Base-by-base conservation (phyloP, 2,888 invertebrate species). In the Sarcophaga subvicina region DNA sequence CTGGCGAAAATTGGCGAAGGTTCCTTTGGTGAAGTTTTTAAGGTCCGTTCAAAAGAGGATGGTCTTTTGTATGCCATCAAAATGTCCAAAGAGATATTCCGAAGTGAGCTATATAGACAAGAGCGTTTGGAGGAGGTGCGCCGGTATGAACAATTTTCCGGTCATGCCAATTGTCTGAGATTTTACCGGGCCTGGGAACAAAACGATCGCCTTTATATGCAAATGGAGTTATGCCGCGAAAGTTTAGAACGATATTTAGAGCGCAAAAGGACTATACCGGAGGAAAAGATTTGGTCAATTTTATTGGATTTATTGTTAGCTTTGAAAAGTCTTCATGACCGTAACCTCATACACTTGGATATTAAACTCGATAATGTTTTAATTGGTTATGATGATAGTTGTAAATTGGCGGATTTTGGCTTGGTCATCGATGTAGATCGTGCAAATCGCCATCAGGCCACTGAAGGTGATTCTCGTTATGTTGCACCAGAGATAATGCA, bases 351-450 rank as follows among this genome's bases (percentile, higher is more conserved):
- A 59, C 97, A 97, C 91, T 94, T 97, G 92, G 97, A 97, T 93
- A 96, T 97, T 60, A 97, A 97, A 92, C 95, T 96, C 67, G 96
- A 96, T 76, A 97, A 97, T 92, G 96, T 97, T 73, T 95, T 97
- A 90, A 94, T 97, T 81, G 94, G 95, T 8, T 94, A 94, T 85
- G 94, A 95, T 90, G 95, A 95, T 20, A 91, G 91, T n/a, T 97
- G 95, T 91, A 97, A 97, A 91, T 93, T 97, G 82, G 93, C 93
- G 1, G 97, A 97, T 93, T 97, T 97, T 92, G 97, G 97, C 14
- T 94, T 97, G 17, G 95, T 96, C 17, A 94, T 96, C 37, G 96
- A 96, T 91, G 90, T 96, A 49, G 94, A 94, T 80, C 94, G 94
- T 94, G 93, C 94, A 49, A 94, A 95, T 89, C 93, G 94, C 17